Conservation (phyloP, 2,888 invertebrate species). For the Drosophila planitibia region DNA sequence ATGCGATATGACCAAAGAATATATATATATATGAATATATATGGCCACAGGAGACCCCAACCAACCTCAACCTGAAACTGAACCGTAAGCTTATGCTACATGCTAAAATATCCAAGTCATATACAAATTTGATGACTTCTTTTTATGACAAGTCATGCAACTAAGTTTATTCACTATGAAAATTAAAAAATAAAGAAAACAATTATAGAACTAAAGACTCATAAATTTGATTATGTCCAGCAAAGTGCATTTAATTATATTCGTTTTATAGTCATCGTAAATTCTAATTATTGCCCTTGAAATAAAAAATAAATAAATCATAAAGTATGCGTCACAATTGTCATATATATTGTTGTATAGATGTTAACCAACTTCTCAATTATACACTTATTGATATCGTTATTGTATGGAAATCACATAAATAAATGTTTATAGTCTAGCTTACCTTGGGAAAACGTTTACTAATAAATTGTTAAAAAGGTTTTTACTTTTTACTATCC, state of each 20-base stretch:
- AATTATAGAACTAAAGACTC: conserved; percentile 45
- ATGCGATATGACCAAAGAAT: conserved; percentile 64
- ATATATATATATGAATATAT: conserved; percentile 9
- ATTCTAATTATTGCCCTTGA: not conserved
- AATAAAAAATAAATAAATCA: not conserved
- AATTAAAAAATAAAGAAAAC: conserved; percentile 57
- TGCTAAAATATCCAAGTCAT: conserved; percentile 52
- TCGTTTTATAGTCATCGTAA: not conserved
- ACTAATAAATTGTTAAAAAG: not conserved
- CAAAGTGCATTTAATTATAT: conserved; percentile 7
- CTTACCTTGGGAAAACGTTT: not conserved
- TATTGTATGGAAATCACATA: not conserved
- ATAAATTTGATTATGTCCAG: conserved; percentile 46
- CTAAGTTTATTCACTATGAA: conserved; percentile 69
- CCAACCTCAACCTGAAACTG: conserved; percentile 10
- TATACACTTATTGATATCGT: not conserved
- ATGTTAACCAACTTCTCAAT: not conserved
- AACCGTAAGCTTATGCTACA: conserved; percentile 23
- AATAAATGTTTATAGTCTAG: not conserved
- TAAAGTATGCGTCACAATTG: not conserved
- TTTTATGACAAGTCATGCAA: conserved; percentile 70
- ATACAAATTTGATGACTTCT: conserved; percentile 68
- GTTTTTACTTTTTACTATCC: too few species aligned
- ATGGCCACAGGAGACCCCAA: conserved; percentile 41
- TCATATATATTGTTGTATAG: not conserved